Percentiles rank a stretch among this genome's conserved stretches.
These are phyloP conservation scores for Drosophila neonasuta DNA, from an alignment of 2,888 invertebrate species.

Conservation along the genomic window DNA sequence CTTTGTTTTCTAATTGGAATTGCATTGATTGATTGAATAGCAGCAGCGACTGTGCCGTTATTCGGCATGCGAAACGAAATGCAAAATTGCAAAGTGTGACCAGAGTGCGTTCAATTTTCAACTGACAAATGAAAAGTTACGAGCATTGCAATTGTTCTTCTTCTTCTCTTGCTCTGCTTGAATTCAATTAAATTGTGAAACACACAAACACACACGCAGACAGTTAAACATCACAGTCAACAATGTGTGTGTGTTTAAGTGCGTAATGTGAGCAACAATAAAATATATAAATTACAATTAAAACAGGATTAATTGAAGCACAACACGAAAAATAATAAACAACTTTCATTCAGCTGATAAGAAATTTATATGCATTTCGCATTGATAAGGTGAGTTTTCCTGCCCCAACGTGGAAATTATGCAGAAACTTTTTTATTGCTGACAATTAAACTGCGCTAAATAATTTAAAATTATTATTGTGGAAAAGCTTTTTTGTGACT, in stretches of 20 bases:
- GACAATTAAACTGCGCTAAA: not conserved
- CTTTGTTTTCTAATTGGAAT: constrained; percentile 44
- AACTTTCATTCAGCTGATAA: not conserved
- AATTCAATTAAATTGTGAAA: constrained; percentile 45
- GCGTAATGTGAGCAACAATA: not conserved
- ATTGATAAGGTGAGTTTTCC: constrained; percentile 33
- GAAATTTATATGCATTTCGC: constrained; percentile 1
- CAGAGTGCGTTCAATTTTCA: constrained; percentile 50
- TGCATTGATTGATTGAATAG: constrained; percentile 57
- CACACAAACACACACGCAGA: constrained; percentile 20
- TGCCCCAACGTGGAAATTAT: not conserved
- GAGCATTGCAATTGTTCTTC: constrained; percentile 4
- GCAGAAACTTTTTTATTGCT: not conserved
- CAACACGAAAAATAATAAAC: constrained; percentile 7
- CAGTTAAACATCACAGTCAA: not conserved
- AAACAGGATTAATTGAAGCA: constrained; percentile 53
- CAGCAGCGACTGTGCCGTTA: not conserved
- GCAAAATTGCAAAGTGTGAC: constrained; percentile 44
- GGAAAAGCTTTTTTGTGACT: not conserved
- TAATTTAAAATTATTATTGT: not conserved
- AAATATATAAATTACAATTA: constrained; percentile 29
- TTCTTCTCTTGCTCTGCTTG: constrained; percentile 13
- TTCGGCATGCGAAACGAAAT: constrained; percentile 21
- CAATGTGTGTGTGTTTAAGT: not conserved
- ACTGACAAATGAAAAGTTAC: constrained; percentile 23